A percentile compares a stretch with the other conserved stretches of the same genome.
Evolutionary conservation across 2,113 vertebrate genomes (phyloP).

Genomic region (Burhinus bistriatus): DNA sequence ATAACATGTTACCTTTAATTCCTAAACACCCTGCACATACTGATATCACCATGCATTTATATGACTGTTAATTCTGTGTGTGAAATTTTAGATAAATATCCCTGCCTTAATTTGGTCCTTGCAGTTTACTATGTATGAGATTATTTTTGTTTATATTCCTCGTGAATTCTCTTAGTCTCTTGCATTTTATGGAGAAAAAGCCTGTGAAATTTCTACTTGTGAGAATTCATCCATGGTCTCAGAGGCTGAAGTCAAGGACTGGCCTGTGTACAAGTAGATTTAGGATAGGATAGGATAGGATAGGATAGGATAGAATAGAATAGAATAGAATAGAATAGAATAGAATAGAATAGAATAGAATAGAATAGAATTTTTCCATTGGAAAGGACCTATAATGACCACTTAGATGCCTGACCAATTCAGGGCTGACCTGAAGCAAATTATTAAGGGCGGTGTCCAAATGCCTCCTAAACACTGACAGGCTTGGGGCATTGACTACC

Average conservation of each 20-base stretch:
- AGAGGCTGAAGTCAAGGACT: neutral
- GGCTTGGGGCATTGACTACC: rapidly evolving
- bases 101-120: neutral
- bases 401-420: neutral
- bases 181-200: neutral
- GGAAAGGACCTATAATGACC: rapidly evolving
- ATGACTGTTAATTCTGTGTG: neutral
- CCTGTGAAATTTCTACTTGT: neutral
- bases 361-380: neutral
- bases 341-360: neutral
- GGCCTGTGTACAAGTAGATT: neutral
- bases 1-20: neutral
- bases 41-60: neutral
- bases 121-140: neutral
- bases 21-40: neutral
- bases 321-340: neutral
- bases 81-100: neutral
- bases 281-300: too few species aligned
- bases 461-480: neutral
- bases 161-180: neutral
- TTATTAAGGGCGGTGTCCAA: neutral
- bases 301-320: neutral
- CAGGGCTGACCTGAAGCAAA: neutral
- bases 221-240: neutral
- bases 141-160: neutral